phyloP scores from a whole-genome alignment of 1,140 invertebrate genomes.

The Drosophila oshimai region DNA sequence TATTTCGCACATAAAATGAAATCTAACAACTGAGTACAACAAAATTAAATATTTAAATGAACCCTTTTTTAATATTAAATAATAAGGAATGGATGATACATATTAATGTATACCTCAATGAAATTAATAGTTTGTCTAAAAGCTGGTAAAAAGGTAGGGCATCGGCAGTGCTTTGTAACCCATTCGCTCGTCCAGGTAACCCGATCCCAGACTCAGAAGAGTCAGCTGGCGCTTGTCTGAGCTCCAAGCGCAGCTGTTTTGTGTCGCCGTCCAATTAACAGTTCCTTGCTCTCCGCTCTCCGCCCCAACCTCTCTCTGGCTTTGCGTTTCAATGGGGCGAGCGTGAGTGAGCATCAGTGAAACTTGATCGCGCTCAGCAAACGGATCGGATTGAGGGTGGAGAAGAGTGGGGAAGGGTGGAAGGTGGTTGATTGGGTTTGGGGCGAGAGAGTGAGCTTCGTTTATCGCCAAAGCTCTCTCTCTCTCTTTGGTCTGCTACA shows the following conservation, averaged over 20 bases:
- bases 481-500: constrained; percentile 38
- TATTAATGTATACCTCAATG: too few species aligned
- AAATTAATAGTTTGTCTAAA: too few species aligned
- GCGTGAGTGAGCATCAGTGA: constrained; percentile 26
- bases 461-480: constrained; percentile 14
- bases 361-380: constrained; percentile 63
- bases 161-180: background rate
- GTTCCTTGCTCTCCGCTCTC: constrained; percentile 17
- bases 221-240: constrained; percentile 69
- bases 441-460: constrained; percentile 8
- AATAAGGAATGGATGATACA: too few species aligned
- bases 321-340: background rate
- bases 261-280: constrained; percentile 65
- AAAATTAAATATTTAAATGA: too few species aligned
- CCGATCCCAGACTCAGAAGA: constrained; percentile 44
- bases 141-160: too few species aligned
- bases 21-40: too few species aligned
- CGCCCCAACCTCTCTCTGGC: background rate
- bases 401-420: background rate
- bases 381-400: background rate
- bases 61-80: too few species aligned
- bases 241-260: constrained; percentile 66
- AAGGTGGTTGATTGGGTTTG: background rate
- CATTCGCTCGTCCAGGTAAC: constrained; percentile 27
- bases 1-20: too few species aligned